These are phyloP conservation scores for Agrotis clavis DNA, from an alignment of 2,888 invertebrate species.

Conservation along the genomic window DNA sequence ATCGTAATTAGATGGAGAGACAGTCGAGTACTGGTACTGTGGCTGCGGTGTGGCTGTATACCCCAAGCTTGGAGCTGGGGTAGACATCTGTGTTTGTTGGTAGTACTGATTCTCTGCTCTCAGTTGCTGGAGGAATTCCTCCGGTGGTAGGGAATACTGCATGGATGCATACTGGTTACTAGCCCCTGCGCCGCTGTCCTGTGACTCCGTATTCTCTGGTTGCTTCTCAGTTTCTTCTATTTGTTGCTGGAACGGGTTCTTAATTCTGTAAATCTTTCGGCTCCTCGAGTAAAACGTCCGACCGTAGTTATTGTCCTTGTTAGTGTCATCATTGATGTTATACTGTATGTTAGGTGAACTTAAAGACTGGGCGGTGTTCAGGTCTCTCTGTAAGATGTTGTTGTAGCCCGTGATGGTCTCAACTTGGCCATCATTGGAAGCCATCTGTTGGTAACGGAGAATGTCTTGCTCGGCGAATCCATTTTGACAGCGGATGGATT, in stretches of 20 bases:
- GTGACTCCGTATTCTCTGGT: constrained; percentile 71
- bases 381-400: constrained; percentile 81
- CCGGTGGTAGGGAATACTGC: constrained; percentile 89
- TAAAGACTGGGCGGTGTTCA: constrained; percentile 78
- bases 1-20: constrained; percentile 78
- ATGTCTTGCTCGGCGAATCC: constrained; percentile 83
- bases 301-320: constrained; percentile 78
- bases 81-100: constrained; percentile 80
- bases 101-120: constrained; percentile 84
- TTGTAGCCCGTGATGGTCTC: constrained; percentile 81
- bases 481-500: constrained; percentile 82
- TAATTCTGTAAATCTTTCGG: constrained; percentile 85
- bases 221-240: constrained; percentile 75
- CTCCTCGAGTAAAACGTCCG: constrained; percentile 77
- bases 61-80: constrained; percentile 79
- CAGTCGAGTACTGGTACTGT: constrained; percentile 84
- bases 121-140: constrained; percentile 87
- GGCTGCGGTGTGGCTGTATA: constrained; percentile 87
- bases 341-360: constrained; percentile 81
- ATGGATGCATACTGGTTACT: constrained; percentile 89
- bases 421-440: constrained; percentile 78
- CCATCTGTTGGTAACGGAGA: constrained; percentile 81
- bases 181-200: constrained; percentile 84
- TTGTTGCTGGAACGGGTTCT: constrained; percentile 86
- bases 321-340: constrained; percentile 79